These are phyloP conservation scores for Pterophyllum scalare DNA, from an alignment of 2,113 vertebrate genomes.

Conservation along the genomic window DNA sequence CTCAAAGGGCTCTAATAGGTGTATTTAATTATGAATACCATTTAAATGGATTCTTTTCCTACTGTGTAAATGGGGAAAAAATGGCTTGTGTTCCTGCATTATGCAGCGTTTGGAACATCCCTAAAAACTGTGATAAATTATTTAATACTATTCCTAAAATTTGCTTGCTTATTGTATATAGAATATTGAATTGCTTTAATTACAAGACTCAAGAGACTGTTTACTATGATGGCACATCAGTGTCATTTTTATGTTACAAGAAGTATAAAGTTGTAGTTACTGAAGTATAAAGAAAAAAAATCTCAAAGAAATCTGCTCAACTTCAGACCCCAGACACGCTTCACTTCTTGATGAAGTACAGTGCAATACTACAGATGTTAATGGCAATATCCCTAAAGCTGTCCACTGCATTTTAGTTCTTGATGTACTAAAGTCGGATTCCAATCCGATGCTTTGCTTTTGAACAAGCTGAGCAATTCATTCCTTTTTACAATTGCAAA, in stretches of 20 bases:
- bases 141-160: background rate
- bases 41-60: slow-evolving; percentile 31
- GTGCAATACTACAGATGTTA: too few relatives aligned
- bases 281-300: background rate
- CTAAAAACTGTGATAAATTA: background rate
- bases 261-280: background rate
- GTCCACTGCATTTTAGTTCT: background rate
- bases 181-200: background rate
- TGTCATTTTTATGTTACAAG: background rate
- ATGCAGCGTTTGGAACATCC: background rate
- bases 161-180: background rate
- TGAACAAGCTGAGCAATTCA: background rate
- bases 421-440: background rate
- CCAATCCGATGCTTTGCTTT: background rate
- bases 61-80: slow-evolving; percentile 5
- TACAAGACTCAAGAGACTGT: background rate
- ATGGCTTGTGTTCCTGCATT: slow-evolving; percentile 6
- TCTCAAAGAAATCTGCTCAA: background rate
- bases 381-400: background rate
- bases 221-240: background rate
- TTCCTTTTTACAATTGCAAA: background rate
- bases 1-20: slow-evolving; percentile 44
- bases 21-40: slow-evolving; percentile 60
- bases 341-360: too few relatives aligned
- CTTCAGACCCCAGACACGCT: too few relatives aligned